A percentile compares a stretch with the other conserved stretches of the same genome.
These are phyloP conservation scores for Scalopus aquaticus DNA, from an alignment of 2,113 vertebrate genomes.

Conservation along the genomic window DNA sequence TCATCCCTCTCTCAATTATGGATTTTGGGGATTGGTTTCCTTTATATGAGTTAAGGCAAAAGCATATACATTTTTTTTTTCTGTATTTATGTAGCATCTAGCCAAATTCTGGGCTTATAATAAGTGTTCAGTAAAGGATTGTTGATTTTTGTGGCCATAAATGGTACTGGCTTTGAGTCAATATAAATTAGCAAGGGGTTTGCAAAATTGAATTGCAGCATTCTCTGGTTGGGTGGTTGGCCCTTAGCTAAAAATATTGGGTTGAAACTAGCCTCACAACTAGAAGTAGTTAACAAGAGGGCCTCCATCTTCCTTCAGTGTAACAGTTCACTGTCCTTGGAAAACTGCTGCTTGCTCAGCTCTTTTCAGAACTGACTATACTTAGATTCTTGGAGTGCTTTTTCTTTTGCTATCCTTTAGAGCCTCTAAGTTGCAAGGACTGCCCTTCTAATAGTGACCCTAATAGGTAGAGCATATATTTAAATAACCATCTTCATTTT, in stretches of 20 bases:
- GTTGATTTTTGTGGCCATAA: slow-evolving; percentile 64
- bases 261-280: slow-evolving; percentile 38
- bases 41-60: slow-evolving; percentile 49
- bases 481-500: slow-evolving; percentile 25
- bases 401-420: slow-evolving; percentile 23
- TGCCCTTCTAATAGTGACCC: background rate
- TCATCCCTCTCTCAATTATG: slow-evolving; percentile 11
- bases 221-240: slow-evolving; percentile 43
- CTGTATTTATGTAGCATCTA: slow-evolving; percentile 41
- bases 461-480: background rate
- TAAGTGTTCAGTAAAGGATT: slow-evolving; percentile 55
- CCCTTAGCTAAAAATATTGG: slow-evolving; percentile 52
- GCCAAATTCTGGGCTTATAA: slow-evolving; percentile 47
- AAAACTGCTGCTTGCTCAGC: slow-evolving; percentile 38
- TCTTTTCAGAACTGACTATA: slow-evolving; percentile 52
- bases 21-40: slow-evolving; percentile 40
- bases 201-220: slow-evolving; percentile 27
- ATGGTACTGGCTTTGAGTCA: slow-evolving; percentile 60
- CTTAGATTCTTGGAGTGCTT: background rate
- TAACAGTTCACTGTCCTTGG: slow-evolving; percentile 33
- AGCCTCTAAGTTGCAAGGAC: background rate
- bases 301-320: background rate
- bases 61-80: background rate
- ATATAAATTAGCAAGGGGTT: slow-evolving; percentile 24
- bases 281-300: slow-evolving; percentile 28